These are phyloP conservation scores for Mycalesis mineus DNA, from an alignment of 2,888 invertebrate species.

Conservation along the genomic window DNA sequence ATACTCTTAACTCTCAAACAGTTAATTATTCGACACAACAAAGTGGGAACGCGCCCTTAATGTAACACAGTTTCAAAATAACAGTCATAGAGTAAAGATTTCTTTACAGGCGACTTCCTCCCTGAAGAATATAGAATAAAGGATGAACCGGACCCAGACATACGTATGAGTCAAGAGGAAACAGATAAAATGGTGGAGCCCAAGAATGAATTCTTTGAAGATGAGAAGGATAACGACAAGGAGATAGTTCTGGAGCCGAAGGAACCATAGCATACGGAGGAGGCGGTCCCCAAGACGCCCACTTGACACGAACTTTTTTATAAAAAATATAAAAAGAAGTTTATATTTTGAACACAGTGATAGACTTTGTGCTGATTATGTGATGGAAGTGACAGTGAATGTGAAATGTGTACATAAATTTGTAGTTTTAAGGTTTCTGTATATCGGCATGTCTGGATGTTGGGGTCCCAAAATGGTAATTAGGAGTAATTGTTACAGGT, in stretches of 20 bases:
- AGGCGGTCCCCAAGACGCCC: conserved; percentile 50
- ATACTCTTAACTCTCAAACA: too few relatives aligned
- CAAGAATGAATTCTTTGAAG: conserved; percentile 93
- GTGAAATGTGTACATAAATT: background rate
- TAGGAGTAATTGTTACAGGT: too few relatives aligned
- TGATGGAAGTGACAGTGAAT: background rate
- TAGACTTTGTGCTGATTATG: background rate
- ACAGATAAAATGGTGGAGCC: conserved; percentile 90
- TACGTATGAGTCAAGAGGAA: conserved; percentile 85
- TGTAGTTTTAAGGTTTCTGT: too few relatives aligned
- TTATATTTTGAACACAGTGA: conserved; percentile 5
- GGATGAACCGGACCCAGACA: conserved; percentile 91
- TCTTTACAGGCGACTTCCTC: conserved; percentile 81
- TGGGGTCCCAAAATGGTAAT: too few relatives aligned
- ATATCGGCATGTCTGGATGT: too few relatives aligned
- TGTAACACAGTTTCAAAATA: background rate
- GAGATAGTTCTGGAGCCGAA: conserved; percentile 68
- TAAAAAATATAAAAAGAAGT: conserved; percentile 29
- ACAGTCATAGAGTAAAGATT: background rate
- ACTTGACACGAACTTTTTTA: conserved; percentile 47
- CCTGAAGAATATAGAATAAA: conserved; percentile 84
- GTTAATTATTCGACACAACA: too few relatives aligned
- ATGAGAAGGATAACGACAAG: conserved; percentile 93
- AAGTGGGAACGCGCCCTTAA: too few relatives aligned
- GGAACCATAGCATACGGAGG: conserved; percentile 65